A percentile compares a stretch with the other conserved stretches of the same genome.
These are phyloP conservation scores for Crambe crambe DNA, from an alignment of 37 sponge, comb jelly and placozoan species.

Conservation along the genomic window DNA sequence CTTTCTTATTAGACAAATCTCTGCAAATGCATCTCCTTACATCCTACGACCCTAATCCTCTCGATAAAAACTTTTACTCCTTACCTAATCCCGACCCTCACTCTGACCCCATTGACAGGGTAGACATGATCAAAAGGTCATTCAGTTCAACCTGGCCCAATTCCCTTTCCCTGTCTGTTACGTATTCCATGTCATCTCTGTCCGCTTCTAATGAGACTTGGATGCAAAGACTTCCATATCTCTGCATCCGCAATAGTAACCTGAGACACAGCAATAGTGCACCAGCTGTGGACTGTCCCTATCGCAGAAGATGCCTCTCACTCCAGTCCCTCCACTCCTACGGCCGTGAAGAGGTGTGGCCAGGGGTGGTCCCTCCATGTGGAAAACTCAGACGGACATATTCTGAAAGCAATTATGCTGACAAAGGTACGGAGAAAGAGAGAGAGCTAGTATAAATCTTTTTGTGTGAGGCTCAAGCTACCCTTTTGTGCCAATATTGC, in stretches of 20 bases:
- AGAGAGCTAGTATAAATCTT: too few species aligned
- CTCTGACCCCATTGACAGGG: neutral
- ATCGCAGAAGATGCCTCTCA: neutral
- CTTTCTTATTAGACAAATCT: neutral
- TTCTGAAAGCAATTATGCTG: constrained; percentile 2
- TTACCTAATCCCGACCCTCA: neutral
- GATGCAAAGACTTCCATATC: neutral
- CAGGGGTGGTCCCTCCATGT: neutral
- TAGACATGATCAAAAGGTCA: neutral
- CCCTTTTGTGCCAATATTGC: too few species aligned
- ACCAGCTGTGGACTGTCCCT: neutral
- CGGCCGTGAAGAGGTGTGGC: neutral
- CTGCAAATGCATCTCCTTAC: neutral
- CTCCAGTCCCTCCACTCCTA: neutral
- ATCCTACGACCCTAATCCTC: neutral
- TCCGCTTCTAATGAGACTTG: neutral
- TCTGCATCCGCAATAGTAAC: neutral
- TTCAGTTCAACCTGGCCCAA: neutral
- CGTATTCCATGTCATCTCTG: neutral
- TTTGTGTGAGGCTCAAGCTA: neutral
- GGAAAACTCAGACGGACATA: neutral
- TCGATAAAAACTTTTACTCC: neutral
- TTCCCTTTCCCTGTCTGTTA: neutral
- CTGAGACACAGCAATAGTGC: constrained; percentile 13
- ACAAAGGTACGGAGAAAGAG: constrained; percentile 11